Evolutionary conservation across 2,113 vertebrate genomes (phyloP), one percentile per base, ranked within the genome.

Genomic region (Daphoenositta chrysoptera): DNA sequence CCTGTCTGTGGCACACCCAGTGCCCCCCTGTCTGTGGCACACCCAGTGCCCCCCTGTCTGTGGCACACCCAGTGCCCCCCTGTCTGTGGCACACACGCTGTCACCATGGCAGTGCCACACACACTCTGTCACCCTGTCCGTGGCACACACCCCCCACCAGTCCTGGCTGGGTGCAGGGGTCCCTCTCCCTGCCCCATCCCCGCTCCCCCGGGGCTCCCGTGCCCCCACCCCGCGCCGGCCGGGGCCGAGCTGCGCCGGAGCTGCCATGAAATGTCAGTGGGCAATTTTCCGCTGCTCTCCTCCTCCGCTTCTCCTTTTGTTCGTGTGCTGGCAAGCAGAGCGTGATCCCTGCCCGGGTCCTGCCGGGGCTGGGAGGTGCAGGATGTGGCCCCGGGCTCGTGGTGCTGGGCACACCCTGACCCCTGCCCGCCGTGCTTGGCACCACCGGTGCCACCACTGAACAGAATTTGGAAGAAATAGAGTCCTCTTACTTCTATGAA

Each of bases 131-230:
- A n/a, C n/a, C n/a, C n/a, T n/a, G n/a, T n/a, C n/a, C n/a, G n/a
- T n/a, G n/a, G n/a, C n/a, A 37, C 23, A n/a, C n/a, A n/a, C n/a
- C n/a, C 42, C 5, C 22, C 78, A 58, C 7, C 5, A 1, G 28
- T 37, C 48, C 76, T 0, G 0, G 2, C 3, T 2, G 21, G 39
- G 4, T 35, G 31, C 48, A 1, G 19, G 3, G 0, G 12, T 21
- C 40, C 35, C 50, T 35, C 13, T 28, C 40, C 47, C 8, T 2
- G 4, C 24, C 47, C 30, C 7, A 1, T 8, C 35, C 37, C 16
- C 5, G 0, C 27, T 53, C 3, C 51, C 87, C 31, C 3, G 0
- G 42, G 28, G 40, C 50, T 45, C 6, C 2, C 13, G 13, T 19
- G 4, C 22, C 47, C 53, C 15, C 42, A 8, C 6, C 24, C 3